These are phyloP conservation scores for Potamilus streckersoni DNA, from an alignment of 1,140 invertebrate genomes.

Conservation along the genomic window DNA sequence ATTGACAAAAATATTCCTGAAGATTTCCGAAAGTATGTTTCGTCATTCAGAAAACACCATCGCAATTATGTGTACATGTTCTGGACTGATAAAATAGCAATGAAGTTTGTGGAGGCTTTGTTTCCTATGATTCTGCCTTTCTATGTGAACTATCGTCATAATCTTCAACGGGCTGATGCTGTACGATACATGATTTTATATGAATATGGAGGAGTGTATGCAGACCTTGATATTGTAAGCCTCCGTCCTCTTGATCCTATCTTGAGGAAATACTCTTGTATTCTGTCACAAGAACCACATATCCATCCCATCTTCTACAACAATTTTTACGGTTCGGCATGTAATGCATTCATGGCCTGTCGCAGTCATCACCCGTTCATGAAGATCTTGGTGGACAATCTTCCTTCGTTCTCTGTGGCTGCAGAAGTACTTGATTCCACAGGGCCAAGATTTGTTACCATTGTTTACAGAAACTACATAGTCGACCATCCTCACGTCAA, in stretches of 20 bases:
- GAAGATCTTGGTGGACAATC: conserved; percentile 41
- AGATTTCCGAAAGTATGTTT: conserved; percentile 41
- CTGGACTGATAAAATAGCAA: conserved; percentile 8
- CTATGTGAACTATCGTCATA: conserved; percentile 46
- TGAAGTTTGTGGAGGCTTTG: conserved; percentile 36
- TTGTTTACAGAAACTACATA: conserved; percentile 38
- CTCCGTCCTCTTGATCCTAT: no score
- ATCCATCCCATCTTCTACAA: conserved; percentile 50
- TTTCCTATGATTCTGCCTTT: conserved; percentile 42
- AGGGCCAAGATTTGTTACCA: conserved; percentile 55
- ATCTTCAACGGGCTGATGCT: conserved; percentile 44
- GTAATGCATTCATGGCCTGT: conserved; percentile 40
- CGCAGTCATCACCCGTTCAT: conserved; percentile 50
- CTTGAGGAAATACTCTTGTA: conserved; percentile 34
- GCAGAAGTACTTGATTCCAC: conserved; percentile 55
- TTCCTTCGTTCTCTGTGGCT: conserved; percentile 47
- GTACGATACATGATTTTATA: no score
- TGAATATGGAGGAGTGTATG: no score
- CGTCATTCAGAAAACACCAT: conserved; percentile 43
- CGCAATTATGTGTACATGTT: conserved; percentile 52
- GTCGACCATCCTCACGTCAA: background rate
- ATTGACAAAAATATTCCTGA: conserved; percentile 40
- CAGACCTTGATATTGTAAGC: no score
- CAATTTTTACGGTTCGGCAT: conserved; percentile 38
- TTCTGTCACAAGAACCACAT: conserved; percentile 56